phyloP scores from a whole-genome alignment of 37 sponge, comb jelly and placozoan species.

The Axinella damicornis region DNA sequence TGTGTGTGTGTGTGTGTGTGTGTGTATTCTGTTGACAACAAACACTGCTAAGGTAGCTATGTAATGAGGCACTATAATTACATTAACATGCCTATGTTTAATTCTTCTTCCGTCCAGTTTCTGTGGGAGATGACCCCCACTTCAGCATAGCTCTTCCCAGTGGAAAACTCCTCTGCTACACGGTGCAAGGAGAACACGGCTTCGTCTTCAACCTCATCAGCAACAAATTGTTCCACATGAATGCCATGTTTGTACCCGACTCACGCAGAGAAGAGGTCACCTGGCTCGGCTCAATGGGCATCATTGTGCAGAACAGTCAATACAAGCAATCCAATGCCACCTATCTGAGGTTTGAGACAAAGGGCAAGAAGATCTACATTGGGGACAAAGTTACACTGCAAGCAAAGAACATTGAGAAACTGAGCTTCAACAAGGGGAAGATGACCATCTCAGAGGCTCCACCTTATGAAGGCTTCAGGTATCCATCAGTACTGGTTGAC shows the following conservation, averaged over 20 bases:
- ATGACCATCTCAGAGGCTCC: slow-evolving; percentile 37
- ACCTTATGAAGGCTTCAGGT: slow-evolving; percentile 19
- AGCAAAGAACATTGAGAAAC: slow-evolving; percentile 27
- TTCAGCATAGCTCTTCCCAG: slow-evolving; percentile 26
- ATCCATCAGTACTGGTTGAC: slow-evolving; percentile 24
- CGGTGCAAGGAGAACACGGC: slow-evolving; percentile 51
- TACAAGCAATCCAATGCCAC: slow-evolving; percentile 28
- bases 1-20: too few species aligned
- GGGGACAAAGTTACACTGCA: slow-evolving; percentile 13
- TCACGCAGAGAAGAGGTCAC: slow-evolving; percentile 35
- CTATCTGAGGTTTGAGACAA: slow-evolving; percentile 22
- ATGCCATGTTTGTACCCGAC: slow-evolving; percentile 50
- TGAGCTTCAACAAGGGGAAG: slow-evolving; percentile 27
- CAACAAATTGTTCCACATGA: slow-evolving; percentile 29
- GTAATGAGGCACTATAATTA: too few species aligned
- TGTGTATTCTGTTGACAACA: too few species aligned
- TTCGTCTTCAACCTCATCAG: slow-evolving; percentile 45
- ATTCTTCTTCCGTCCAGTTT: too few species aligned
- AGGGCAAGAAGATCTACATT: slow-evolving; percentile 29
- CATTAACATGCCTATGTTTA: too few species aligned
- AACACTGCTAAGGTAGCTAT: too few species aligned
- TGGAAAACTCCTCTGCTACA: slow-evolving; percentile 43
- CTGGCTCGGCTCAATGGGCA: slow-evolving; percentile 46
- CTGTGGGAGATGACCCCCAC: slow-evolving; percentile 43
- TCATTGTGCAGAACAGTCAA: slow-evolving; percentile 22